Conservation (phyloP, 1,140 invertebrate species). For the Bicyclus anynana region DNA sequence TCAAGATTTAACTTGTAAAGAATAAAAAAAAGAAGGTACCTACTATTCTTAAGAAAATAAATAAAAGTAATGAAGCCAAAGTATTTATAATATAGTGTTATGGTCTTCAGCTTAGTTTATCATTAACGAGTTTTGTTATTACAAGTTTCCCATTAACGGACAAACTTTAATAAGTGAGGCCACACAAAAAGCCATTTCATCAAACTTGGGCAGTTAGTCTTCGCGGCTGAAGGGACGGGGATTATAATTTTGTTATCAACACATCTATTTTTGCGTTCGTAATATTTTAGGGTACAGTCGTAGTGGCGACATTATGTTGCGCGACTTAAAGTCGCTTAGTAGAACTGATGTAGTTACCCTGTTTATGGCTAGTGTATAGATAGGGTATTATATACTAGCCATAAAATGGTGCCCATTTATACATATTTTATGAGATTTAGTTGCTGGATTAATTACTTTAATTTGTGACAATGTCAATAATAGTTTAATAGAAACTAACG, state of each 20-base stretch:
- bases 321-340: neutral
- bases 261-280: conserved; percentile 39
- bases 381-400: too few species aligned
- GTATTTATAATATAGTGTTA: neutral
- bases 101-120: neutral
- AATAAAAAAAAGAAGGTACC: too few species aligned
- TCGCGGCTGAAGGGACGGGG: conserved; percentile 3
- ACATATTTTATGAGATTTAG: too few species aligned
- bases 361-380: too few species aligned
- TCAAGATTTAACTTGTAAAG: too few species aligned
- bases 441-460: too few species aligned
- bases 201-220: conserved; percentile 5
- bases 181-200: conserved; percentile 9
- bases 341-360: too few species aligned
- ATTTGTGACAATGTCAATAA: too few species aligned
- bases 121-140: neutral
- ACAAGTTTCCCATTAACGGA: neutral
- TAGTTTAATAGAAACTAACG: too few species aligned
- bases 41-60: too few species aligned
- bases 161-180: neutral
- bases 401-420: too few species aligned
- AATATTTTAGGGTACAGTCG: neutral
- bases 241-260: conserved; percentile 50
- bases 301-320: neutral
- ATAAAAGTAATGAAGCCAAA: too few species aligned